Conservation (phyloP, 2,797 vertebrate genomes). For the Allobates femoralis region DNA sequence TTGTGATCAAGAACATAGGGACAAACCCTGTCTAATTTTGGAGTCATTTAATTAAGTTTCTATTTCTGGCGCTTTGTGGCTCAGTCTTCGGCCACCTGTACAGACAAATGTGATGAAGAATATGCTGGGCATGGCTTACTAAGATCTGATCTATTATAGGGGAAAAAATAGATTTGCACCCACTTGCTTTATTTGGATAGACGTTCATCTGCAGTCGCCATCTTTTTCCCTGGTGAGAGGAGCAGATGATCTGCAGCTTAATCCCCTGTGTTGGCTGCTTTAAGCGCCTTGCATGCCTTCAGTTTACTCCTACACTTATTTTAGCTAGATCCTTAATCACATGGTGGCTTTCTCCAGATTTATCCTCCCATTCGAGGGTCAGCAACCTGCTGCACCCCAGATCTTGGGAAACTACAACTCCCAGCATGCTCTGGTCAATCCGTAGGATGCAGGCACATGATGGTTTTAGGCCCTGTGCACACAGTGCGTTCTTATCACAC, state of each 20-base stretch:
- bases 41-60: not conserved
- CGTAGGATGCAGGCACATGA: not conserved
- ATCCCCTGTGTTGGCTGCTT: constrained; percentile 47
- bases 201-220: not conserved
- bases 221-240: not conserved
- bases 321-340: constrained; percentile 9
- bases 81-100: not conserved
- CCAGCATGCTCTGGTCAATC: no score
- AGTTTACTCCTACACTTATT: constrained; percentile 27
- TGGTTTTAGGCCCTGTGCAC: not conserved
- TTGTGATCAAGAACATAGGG: not conserved
- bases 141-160: not conserved
- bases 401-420: no score
- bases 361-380: not conserved
- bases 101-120: not conserved
- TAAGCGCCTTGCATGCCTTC: constrained; percentile 20
- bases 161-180: not conserved
- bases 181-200: not conserved
- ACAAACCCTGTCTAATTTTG: not conserved
- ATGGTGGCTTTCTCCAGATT: not conserved
- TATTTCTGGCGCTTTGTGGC: not conserved
- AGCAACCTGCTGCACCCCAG: no score
- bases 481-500: no score
- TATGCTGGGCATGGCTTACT: not conserved
- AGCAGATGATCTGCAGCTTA: constrained; percentile 49